Conservation (phyloP, 2,113 vertebrate species). For the Leucoraja erinaceus region DNA sequence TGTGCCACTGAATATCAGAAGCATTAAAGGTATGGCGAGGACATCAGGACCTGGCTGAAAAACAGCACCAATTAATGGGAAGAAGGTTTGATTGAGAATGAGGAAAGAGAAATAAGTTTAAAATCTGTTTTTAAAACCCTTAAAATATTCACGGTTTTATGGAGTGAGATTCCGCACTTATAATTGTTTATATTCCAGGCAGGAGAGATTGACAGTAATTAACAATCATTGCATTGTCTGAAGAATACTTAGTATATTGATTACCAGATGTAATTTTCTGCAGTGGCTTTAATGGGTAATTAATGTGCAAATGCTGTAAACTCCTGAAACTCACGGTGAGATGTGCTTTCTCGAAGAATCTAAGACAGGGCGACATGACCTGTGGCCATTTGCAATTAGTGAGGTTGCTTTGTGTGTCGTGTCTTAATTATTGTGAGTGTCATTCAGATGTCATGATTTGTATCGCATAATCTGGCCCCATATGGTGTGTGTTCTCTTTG, state of each 20-base stretch:
- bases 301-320: background rate
- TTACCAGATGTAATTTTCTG: background rate
- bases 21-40: too few species aligned
- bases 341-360: too few species aligned
- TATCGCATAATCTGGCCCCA: background rate
- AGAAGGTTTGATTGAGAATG: too few species aligned
- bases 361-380: background rate
- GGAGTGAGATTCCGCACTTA: too few species aligned
- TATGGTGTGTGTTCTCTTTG: background rate
- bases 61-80: too few species aligned
- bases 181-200: too few species aligned
- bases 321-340: background rate
- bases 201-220: too few species aligned
- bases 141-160: too few species aligned
- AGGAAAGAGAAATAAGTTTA: too few species aligned
- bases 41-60: too few species aligned
- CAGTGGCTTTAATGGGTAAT: background rate
- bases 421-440: background rate
- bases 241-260: background rate
- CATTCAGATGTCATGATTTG: background rate
- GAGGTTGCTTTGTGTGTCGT: background rate
- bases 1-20: background rate
- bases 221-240: too few species aligned
- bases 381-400: background rate
- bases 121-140: too few species aligned